phyloP scores from a whole-genome alignment of 2,888 invertebrate genomes.

The Mesorhabditis belari region DNA sequence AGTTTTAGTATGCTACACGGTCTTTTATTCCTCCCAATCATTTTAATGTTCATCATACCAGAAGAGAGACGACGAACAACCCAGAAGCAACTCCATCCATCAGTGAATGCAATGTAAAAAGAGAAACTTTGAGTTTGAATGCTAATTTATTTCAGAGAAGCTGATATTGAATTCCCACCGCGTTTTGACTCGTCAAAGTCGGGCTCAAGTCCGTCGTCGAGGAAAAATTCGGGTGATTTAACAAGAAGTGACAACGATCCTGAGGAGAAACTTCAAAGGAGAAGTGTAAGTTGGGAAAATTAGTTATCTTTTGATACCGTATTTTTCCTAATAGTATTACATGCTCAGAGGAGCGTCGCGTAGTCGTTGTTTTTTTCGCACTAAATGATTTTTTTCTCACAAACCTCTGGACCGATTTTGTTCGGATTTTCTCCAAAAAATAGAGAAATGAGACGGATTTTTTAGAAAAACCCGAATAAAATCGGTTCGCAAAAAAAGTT shows the following conservation, averaged over 20 bases:
- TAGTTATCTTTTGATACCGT: no score
- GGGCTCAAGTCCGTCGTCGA: neutral
- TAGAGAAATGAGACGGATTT: no score
- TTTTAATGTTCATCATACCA: conserved; percentile 36
- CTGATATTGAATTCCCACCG: neutral
- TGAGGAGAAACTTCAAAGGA: neutral
- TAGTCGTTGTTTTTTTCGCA: no score
- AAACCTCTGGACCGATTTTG: no score
- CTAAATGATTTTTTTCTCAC: no score
- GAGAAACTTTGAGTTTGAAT: neutral
- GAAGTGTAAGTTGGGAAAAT: neutral
- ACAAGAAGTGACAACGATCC: neutral
- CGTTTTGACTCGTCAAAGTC: neutral
- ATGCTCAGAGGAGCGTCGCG: no score
- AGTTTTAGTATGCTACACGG: conserved; percentile 45
- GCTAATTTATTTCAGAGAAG: neutral
- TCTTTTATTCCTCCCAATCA: conserved; percentile 49
- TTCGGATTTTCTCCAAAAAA: no score
- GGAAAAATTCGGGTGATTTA: neutral
- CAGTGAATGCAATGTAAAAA: neutral
- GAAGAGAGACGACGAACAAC: conserved; percentile 1
- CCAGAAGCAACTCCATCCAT: neutral
- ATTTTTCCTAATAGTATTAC: no score
- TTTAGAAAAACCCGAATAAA: no score
- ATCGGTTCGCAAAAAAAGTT: no score